These are phyloP conservation scores for Gobiocypris rarus DNA, from an alignment of 2,113 vertebrate species.

Conservation along the genomic window DNA sequence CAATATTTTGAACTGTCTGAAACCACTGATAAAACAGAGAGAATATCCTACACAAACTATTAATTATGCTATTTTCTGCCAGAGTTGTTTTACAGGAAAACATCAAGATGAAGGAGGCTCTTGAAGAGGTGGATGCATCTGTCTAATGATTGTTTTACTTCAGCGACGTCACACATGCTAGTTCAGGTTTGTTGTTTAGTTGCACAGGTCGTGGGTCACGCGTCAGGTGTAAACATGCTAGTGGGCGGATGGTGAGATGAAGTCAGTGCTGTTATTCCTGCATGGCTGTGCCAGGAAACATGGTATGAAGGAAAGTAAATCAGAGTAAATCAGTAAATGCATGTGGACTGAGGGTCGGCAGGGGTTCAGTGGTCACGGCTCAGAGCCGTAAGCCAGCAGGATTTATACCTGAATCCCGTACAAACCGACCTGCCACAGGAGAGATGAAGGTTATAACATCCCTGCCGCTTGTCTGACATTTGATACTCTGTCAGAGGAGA, in stretches of 20 bases:
- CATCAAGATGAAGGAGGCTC: background rate
- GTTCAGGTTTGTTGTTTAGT: slow-evolving; percentile 18
- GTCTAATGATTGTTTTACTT: slow-evolving; percentile 28
- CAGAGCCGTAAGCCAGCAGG: background rate
- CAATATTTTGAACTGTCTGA: too few relatives aligned
- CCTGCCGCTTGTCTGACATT: background rate
- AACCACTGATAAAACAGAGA: too few relatives aligned
- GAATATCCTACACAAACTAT: too few relatives aligned
- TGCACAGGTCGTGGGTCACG: background rate
- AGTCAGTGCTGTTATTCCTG: slow-evolving; percentile 30
- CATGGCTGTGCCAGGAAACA: background rate
- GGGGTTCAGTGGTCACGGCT: background rate
- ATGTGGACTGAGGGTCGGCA: background rate
- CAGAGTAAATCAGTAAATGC: background rate
- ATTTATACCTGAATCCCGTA: background rate
- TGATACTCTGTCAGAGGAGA: background rate
- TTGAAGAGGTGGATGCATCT: slow-evolving; percentile 24
- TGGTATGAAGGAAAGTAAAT: background rate
- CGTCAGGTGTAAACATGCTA: slow-evolving; percentile 40
- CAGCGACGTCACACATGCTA: background rate
- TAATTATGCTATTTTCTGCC: too few relatives aligned
- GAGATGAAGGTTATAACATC: slow-evolving; percentile 1
- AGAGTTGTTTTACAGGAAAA: background rate
- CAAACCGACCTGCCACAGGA: slow-evolving; percentile 10
- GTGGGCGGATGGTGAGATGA: slow-evolving; percentile 21